Evolutionary conservation across 2,113 vertebrate species (phyloP).

Genomic region (Myiozetetes cayanensis): DNA sequence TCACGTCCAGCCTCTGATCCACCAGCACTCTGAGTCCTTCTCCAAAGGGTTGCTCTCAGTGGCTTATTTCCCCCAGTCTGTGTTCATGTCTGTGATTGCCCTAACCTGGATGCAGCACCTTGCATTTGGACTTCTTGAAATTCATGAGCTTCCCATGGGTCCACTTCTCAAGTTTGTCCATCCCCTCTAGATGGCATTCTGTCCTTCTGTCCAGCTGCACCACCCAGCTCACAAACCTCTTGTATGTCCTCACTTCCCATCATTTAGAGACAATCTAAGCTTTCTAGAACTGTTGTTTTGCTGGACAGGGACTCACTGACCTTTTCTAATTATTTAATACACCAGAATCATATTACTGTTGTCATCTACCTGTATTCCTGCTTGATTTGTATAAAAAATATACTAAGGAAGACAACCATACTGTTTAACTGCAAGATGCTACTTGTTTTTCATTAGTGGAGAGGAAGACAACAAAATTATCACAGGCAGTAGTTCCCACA

Average conservation of each 20-base stretch:
- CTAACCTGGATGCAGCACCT: not conserved
- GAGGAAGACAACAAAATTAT: constrained; percentile 21
- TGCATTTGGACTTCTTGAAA: not conserved
- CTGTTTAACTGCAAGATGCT: not conserved
- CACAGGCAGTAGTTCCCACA: not conserved
- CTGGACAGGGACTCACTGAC: not conserved
- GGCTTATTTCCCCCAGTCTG: not conserved
- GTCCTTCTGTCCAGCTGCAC: not conserved
- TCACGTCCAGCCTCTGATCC: not conserved
- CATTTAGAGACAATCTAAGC: not conserved
- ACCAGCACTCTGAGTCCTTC: not conserved
- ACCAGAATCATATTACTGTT: not conserved
- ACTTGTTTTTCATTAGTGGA: not conserved
- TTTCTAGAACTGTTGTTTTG: not conserved
- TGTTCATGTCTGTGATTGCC: not conserved
- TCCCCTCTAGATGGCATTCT: too few species aligned
- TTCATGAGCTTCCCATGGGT: not conserved
- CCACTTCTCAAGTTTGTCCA: not conserved
- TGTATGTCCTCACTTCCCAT: not conserved
- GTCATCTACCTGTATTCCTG: not conserved
- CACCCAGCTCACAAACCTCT: not conserved
- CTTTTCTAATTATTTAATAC: not conserved
- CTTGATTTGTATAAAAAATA: constrained; percentile 11
- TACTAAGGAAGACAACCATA: not conserved
- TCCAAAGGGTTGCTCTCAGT: not conserved